Base-by-base conservation (phyloP, 2,888 invertebrate genomes). In the Pristionchus mayeri region DNA sequence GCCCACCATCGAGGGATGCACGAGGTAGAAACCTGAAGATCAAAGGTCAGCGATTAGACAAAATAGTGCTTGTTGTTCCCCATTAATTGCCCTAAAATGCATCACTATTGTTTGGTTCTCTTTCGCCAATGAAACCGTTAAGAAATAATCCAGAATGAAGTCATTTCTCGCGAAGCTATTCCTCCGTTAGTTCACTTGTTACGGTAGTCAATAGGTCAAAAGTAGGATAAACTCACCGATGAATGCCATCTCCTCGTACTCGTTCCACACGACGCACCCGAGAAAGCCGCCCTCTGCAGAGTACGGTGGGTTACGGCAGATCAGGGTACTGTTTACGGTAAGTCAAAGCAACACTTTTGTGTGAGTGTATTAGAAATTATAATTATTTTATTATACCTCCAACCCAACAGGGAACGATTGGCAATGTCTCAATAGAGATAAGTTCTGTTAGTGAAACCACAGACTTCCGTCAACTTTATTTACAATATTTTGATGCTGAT, bases 171-270 rank as follows among this genome's bases (percentile, higher is more conserved):
- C 21, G n/a, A n/a, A n/a, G n/a, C n/a, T n/a, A n/a, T n/a, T n/a
- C n/a, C n/a, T n/a, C n/a, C n/a, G n/a, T n/a, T n/a, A n/a, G n/a
- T n/a, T n/a, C n/a, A n/a, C n/a, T n/a, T n/a, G n/a, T n/a, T n/a
- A n/a, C n/a, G n/a, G n/a, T n/a, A n/a, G n/a, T n/a, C 24, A 3
- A 24, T 24, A 54, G 2, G n/a, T 54, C 13, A 30, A 16, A 9
- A 1, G 2, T 27, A 3, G 11, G 7, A n/a, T n/a, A n/a, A n/a
- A n/a, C 76, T 21, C 50, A 78, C 76, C 80, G 21, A 80, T 80
- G n/a, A 80, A 80, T 30, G 80, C 80, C 54, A 80, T 57, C 44
- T 57, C 80, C n/a, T 80, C 80, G 80, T 80, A 80, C 44, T 80
- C 80, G 40, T 80, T 80, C 80, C 80, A 80, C 27, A 80, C 57